Base-by-base conservation (phyloP, 2,797 vertebrate species). In the Anabacerthia variegaticeps region DNA sequence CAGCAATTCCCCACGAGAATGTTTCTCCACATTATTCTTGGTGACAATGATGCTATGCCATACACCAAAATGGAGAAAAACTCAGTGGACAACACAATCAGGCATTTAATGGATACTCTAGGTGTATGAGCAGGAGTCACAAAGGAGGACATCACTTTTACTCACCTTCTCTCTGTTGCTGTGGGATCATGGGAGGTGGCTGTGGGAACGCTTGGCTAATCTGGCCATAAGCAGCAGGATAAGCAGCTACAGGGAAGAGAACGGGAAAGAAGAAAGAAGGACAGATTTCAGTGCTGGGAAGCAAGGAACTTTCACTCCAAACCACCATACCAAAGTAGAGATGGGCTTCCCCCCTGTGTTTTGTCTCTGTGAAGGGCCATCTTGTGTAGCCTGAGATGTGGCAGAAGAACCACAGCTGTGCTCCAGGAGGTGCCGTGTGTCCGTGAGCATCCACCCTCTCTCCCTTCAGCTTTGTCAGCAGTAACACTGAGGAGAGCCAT, bases 91-190 rank as follows among this genome's bases (percentile, higher is more conserved):
- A 72, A 81, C 80, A 62, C 27, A 72, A 12, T 9, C 5, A 9
- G 5, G 10, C 1, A 0, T 48, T 81, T 54, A 73, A 49, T 68
- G n/a, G 44, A 8, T 2, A 9, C 18, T 85, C 7, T 26, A 24
- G 30, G 19, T 14, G 13, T 23, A 16, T 32, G 34, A 49, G 13
- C 26, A 67, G 46, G 27, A 22, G 21, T 5, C 37, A 87, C 61
- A 36, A 71, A 61, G n/a, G 10, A 49, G n/a, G 71, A 51, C 20
- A 34, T 18, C 26, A 51, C 6, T 5, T 61, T 92, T 59, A 97
- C 98, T 99, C 98, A 99, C 99, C 99, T 99, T 99, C 99, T 99
- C 99, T 98, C 98, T 99, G 99, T 97, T 99, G 99, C 98, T 99
- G 99, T 92, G 99, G 99, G 71, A 99, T 99, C 98, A 99, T 99